Conservation (phyloP, 1,140 invertebrate genomes). For the Papilio dardanus region DNA sequence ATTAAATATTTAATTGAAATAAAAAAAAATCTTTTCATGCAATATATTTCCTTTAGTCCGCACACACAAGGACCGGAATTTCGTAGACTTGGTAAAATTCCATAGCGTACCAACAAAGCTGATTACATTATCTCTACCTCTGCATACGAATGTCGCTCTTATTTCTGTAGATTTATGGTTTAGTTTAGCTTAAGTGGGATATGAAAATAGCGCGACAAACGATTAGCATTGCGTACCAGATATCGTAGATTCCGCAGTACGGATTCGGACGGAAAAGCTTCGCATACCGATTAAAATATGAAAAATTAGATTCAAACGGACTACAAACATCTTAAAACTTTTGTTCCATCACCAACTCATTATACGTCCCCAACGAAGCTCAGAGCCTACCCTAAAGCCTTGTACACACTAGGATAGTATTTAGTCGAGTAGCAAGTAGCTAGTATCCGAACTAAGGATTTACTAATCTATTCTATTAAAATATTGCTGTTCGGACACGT, state of each 20-base stretch:
- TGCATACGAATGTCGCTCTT: conserved; percentile 15
- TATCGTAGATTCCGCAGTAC: conserved; percentile 42
- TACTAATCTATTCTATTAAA: too few species aligned
- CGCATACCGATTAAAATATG: conserved; percentile 53
- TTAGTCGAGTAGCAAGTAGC: too few species aligned
- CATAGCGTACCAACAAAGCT: conserved; percentile 30
- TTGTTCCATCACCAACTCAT: too few species aligned
- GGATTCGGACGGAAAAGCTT: conserved; percentile 56
- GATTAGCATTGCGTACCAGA: conserved; percentile 35
- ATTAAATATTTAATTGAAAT: neutral
- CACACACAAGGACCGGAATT: conserved; percentile 29
- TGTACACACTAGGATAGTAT: too few species aligned
- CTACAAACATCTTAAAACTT: too few species aligned
- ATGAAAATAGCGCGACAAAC: conserved; percentile 7
- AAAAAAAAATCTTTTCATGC: conserved; percentile 17
- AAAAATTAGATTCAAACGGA: neutral
- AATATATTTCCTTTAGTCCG: conserved; percentile 19
- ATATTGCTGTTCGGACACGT: too few species aligned
- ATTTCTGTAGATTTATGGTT: neutral
- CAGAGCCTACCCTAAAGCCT: too few species aligned
- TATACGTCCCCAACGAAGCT: too few species aligned
- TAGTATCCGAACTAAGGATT: too few species aligned
- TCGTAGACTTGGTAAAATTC: conserved; percentile 34
- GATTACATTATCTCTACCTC: conserved; percentile 32
- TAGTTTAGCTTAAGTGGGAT: neutral